Evolutionary conservation across 2,113 vertebrate genomes (phyloP).

Genomic region (Saccopteryx leptura): DNA sequence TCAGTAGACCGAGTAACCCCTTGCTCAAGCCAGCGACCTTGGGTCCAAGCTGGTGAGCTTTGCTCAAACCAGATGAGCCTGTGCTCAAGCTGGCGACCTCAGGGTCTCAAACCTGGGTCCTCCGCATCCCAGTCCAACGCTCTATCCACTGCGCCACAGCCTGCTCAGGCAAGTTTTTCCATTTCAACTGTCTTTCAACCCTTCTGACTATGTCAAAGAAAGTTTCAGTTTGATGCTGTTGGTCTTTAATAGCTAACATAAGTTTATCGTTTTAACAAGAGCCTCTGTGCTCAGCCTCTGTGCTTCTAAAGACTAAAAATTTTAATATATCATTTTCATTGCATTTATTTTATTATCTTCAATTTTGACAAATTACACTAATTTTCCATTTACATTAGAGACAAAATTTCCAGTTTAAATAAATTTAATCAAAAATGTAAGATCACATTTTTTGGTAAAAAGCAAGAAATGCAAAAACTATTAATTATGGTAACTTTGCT

Average conservation of each 20-base stretch:
- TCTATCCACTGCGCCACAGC: no score
- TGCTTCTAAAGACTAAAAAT: conserved; percentile 30
- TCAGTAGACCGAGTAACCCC: no score
- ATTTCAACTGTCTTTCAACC: conserved; percentile 16
- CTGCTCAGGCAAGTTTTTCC: conserved; percentile 2
- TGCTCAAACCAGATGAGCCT: no score
- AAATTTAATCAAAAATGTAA: conserved; percentile 26
- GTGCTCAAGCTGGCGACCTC: no score
- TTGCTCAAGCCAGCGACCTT: no score
- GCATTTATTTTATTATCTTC: conserved; percentile 18
- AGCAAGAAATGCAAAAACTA: conserved; percentile 9
- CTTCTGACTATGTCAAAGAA: neutral
- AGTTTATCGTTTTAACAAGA: conserved; percentile 21
- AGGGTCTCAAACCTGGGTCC: no score
- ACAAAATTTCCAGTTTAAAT: conserved; percentile 30
- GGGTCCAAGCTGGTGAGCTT: no score
- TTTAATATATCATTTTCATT: neutral
- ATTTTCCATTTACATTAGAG: neutral
- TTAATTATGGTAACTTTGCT: neutral
- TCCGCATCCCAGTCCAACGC: no score
- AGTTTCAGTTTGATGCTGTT: neutral
- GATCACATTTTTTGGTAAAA: neutral
- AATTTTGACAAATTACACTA: neutral
- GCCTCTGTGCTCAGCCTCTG: neutral
- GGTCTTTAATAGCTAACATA: neutral